A percentile compares a stretch with the other conserved stretches of the same genome.
These are phyloP conservation scores for Spisula solida DNA, from an alignment of 2,888 invertebrate species.

Conservation along the genomic window DNA sequence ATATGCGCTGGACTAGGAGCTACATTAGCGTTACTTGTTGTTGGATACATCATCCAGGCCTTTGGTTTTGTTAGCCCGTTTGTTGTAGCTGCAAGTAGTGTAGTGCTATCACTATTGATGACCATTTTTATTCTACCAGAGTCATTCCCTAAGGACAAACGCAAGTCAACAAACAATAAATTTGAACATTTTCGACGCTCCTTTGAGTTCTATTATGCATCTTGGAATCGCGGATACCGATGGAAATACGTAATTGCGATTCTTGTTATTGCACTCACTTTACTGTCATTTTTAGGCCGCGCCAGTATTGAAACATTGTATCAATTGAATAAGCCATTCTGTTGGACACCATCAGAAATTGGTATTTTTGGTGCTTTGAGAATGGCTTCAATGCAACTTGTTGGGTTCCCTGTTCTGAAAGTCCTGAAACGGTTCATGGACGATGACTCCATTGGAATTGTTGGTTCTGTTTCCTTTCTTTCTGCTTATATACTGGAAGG, in stretches of 20 bases:
- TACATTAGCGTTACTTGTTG: not conserved
- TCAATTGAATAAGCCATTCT: slow-evolving; percentile 33
- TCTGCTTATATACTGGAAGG: slow-evolving; percentile 18
- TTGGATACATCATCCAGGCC: slow-evolving; percentile 20
- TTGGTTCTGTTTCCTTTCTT: slow-evolving; percentile 21
- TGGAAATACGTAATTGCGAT: slow-evolving; percentile 15
- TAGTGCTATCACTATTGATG: not conserved
- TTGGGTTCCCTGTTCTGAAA: not conserved
- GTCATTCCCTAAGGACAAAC: slow-evolving; percentile 33
- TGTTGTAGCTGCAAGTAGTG: not conserved
- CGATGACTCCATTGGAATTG: slow-evolving; percentile 33
- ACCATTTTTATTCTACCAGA: slow-evolving; percentile 34
- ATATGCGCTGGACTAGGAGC: slow-evolving; percentile 16
- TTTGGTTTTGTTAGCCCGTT: slow-evolving; percentile 29
- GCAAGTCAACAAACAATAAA: not conserved
- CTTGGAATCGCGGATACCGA: slow-evolving; percentile 16
- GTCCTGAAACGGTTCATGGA: not conserved
- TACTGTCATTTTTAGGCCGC: slow-evolving; percentile 14
- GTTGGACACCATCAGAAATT: slow-evolving; percentile 34
- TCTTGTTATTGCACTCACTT: slow-evolving; percentile 18
- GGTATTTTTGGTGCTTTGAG: slow-evolving; percentile 25
- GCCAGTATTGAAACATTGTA: slow-evolving; percentile 23
- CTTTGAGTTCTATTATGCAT: slow-evolving; percentile 29
- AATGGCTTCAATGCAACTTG: not conserved
- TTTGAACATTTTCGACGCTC: slow-evolving; percentile 2